phyloP scores from a whole-genome alignment of 2,888 invertebrate species.

The Lycia hirtaria region DNA sequence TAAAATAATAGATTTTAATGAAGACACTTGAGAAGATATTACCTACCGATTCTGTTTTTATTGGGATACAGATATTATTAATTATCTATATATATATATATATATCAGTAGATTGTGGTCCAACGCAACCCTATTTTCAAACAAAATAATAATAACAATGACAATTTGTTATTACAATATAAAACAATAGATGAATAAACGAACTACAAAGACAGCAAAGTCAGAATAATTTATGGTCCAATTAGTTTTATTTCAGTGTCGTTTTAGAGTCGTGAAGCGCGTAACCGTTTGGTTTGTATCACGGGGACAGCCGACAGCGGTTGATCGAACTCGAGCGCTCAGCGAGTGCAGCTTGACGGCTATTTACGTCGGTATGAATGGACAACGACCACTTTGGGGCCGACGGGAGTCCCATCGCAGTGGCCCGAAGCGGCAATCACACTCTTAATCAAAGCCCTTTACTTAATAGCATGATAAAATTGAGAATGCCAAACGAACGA shows the following conservation, averaged over 20 bases:
- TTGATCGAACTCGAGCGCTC: not conserved
- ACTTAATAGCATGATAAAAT: not conserved
- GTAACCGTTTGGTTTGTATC: conserved; percentile 2
- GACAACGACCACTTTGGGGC: not conserved
- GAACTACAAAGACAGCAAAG: not conserved
- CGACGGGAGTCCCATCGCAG: not conserved
- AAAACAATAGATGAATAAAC: not conserved
- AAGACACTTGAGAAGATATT: too few relatives aligned
- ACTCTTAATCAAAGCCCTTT: conserved; percentile 1
- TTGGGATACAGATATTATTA: too few relatives aligned
- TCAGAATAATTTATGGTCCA: not conserved
- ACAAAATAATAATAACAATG: too few relatives aligned
- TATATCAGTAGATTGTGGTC: too few relatives aligned
- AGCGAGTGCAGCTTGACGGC: not conserved
- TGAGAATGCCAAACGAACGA: not conserved
- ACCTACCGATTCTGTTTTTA: too few relatives aligned
- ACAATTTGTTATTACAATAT: too few relatives aligned
- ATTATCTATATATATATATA: too few relatives aligned
- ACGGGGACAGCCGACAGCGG: not conserved
- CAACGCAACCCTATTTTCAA: too few relatives aligned
- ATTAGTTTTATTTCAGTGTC: conserved; percentile 13
- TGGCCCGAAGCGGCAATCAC: conserved; percentile 2
- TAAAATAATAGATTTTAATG: too few relatives aligned
- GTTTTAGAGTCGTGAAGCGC: not conserved
- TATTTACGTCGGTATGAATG: not conserved